Percentiles rank a stretch among this genome's conserved stretches.
phyloP scores from a whole-genome alignment of 2,888 invertebrate species.

The Brachypalpus laphriformis region DNA sequence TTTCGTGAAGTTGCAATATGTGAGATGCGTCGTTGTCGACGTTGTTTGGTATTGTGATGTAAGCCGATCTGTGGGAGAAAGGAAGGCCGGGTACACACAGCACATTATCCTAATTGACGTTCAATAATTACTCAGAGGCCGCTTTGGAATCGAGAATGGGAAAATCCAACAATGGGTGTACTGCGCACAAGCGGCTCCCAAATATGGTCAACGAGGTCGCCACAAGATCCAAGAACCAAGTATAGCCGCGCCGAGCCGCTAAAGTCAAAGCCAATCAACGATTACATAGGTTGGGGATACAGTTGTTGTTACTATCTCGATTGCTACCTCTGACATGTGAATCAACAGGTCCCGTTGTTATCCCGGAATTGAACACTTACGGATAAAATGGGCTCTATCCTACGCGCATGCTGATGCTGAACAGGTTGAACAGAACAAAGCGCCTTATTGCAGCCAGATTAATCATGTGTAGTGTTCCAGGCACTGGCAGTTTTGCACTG shows the following conservation, averaged over 20 bases:
- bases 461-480: conserved; percentile 49
- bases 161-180: conserved; percentile 64
- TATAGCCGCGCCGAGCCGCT: conserved; percentile 2
- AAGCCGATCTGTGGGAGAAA: conserved; percentile 40
- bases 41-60: conserved; percentile 51
- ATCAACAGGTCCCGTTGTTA: conserved; percentile 62
- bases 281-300: conserved; percentile 28
- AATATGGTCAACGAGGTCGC: conserved; percentile 70
- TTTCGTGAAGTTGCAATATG: conserved; percentile 43
- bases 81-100: conserved; percentile 15
- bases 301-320: conserved; percentile 37
- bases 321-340: conserved; percentile 54
- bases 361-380: conserved; percentile 62
- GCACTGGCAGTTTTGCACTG: conserved; percentile 23
- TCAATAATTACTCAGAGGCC: conserved; percentile 62
- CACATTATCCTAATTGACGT: conserved; percentile 71
- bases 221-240: conserved; percentile 10
- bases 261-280: conserved; percentile 56
- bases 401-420: conserved; percentile 17
- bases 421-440: conserved; percentile 1
- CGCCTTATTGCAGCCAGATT: conserved; percentile 42
- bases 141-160: conserved; percentile 32
- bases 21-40: conserved; percentile 32
- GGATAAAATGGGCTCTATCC: conserved; percentile 47
- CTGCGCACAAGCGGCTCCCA: conserved; percentile 47